phyloP scores from a whole-genome alignment of 2,797 vertebrate species.

The Scomberomorus guttatus region DNA sequence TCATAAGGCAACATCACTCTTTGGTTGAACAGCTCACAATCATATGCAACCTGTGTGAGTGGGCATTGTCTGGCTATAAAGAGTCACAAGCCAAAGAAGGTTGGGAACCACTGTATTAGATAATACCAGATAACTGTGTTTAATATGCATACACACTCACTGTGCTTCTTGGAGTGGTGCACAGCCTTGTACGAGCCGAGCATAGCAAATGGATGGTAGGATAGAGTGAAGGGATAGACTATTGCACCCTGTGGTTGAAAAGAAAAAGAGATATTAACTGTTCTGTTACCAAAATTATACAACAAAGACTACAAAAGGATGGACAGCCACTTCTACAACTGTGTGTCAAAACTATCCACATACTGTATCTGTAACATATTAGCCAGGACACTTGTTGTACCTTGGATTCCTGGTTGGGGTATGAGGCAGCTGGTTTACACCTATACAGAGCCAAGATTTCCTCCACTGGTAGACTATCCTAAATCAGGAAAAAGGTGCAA shows the following conservation, averaged over 20 bases:
- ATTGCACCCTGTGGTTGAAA: slow-evolving; percentile 70
- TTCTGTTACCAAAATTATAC: neutral
- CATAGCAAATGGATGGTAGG: slow-evolving; percentile 91
- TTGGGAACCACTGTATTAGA: neutral
- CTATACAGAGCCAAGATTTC: slow-evolving; percentile 90
- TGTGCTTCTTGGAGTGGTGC: slow-evolving; percentile 85
- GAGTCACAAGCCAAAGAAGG: neutral
- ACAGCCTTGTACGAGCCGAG: slow-evolving; percentile 88
- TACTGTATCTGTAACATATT: neutral
- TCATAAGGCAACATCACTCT: too few relatives aligned
- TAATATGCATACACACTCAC: slow-evolving; percentile 69
- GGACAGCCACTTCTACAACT: neutral
- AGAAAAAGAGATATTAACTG: neutral
- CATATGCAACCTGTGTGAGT: neutral
- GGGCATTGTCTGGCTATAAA: too few relatives aligned
- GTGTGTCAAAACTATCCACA: neutral
- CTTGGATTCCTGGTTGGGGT: slow-evolving; percentile 77
- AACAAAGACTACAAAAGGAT: neutral
- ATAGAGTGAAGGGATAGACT: slow-evolving; percentile 85
- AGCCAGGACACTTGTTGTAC: slow-evolving; percentile 66
- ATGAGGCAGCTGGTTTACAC: slow-evolving; percentile 77
- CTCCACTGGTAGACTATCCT: slow-evolving; percentile 89
- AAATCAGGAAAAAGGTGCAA: slow-evolving; percentile 43
- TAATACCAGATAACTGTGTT: neutral
- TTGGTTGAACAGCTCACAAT: too few relatives aligned